A percentile compares a stretch with the other conserved stretches of the same genome.
These are phyloP conservation scores for Lottia gigantea DNA, from an alignment of 2,888 invertebrate genomes.

Conservation along the genomic window DNA sequence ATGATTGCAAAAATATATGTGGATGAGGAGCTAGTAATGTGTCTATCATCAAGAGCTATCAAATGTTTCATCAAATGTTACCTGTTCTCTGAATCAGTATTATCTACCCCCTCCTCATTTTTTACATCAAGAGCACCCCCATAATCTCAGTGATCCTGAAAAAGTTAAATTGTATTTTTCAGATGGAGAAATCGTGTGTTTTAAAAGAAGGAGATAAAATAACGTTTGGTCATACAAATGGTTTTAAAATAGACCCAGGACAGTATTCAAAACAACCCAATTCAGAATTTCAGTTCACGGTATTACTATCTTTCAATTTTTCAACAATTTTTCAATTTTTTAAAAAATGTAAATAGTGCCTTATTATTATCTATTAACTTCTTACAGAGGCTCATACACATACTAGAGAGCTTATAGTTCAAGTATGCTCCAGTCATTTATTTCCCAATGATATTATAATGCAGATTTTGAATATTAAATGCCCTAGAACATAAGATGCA, in stretches of 20 bases:
- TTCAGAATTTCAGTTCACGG: conserved; percentile 65
- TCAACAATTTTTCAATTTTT: too few relatives aligned
- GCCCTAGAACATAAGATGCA: too few relatives aligned
- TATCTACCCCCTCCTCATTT: conserved; percentile 14
- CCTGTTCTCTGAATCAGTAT: background rate
- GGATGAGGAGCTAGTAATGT: too few relatives aligned
- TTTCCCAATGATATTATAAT: too few relatives aligned
- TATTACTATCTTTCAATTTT: conserved; percentile 30
- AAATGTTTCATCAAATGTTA: background rate
- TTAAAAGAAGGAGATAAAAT: conserved; percentile 66
- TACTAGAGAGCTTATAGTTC: too few relatives aligned
- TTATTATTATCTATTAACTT: too few relatives aligned
- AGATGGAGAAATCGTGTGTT: conserved; percentile 51
- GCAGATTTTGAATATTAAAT: too few relatives aligned
- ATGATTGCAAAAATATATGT: too few relatives aligned
- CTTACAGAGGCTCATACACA: too few relatives aligned
- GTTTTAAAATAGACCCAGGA: conserved; percentile 66
- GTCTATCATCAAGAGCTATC: too few relatives aligned
- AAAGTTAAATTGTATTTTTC: conserved; percentile 18
- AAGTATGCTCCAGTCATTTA: too few relatives aligned
- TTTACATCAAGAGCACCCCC: conserved; percentile 4
- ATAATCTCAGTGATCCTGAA: background rate
- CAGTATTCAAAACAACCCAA: conserved; percentile 56
- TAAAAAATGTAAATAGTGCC: too few relatives aligned
- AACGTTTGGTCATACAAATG: conserved; percentile 70